Evolutionary conservation across 2,797 vertebrate genomes (phyloP).

Genomic region (Anas capensis): DNA sequence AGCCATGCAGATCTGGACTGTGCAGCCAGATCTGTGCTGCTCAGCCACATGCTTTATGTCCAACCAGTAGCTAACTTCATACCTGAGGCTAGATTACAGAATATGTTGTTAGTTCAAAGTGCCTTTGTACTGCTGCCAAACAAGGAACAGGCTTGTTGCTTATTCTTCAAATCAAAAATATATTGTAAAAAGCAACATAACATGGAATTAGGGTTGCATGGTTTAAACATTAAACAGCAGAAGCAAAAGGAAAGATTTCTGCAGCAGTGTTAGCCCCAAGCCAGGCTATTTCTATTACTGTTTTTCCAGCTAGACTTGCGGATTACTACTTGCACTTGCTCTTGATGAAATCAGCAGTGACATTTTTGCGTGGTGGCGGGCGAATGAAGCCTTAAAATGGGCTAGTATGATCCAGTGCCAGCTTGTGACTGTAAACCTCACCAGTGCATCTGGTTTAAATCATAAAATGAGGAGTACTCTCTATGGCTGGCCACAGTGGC

Average conservation of each 20-base stretch:
- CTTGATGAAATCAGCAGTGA: slow-evolving; percentile 10
- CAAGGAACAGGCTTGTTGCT: slow-evolving; percentile 18
- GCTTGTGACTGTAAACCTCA: neutral
- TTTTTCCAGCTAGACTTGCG: neutral
- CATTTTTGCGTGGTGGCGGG: neutral
- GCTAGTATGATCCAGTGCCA: neutral
- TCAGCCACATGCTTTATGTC: slow-evolving; percentile 3
- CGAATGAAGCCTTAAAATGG: neutral
- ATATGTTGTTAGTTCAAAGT: neutral
- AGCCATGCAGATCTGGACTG: neutral
- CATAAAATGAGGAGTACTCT: neutral
- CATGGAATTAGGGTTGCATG: neutral
- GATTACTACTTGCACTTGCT: neutral
- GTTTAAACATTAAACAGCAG: slow-evolving; percentile 7
- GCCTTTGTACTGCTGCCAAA: slow-evolving; percentile 59
- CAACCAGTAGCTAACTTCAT: slow-evolving; percentile 37
- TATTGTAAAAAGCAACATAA: neutral
- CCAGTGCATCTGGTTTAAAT: slow-evolving; percentile 2
- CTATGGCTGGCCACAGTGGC: neutral
- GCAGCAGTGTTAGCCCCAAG: neutral
- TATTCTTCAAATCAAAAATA: slow-evolving; percentile 32
- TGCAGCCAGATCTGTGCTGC: neutral
- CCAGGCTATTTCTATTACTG: neutral
- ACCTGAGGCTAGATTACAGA: slow-evolving; percentile 53
- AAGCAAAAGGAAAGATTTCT: neutral